Conservation (phyloP, 2,888 invertebrate species). For the Lasioglossum zephyrum region DNA sequence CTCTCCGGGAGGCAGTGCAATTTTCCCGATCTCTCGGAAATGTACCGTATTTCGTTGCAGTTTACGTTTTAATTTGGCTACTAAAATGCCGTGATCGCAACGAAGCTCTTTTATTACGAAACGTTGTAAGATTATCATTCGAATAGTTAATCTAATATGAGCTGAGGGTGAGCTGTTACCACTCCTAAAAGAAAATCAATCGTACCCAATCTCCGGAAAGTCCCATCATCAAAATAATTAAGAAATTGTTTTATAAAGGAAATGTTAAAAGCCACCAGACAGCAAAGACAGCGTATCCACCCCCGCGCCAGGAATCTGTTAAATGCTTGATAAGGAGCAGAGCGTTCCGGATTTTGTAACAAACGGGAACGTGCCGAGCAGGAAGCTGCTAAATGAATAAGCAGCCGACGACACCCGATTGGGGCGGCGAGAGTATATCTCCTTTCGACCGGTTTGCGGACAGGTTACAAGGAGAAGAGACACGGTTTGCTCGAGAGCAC, state of each 20-base stretch:
- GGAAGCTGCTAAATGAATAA: slow-evolving; percentile 32
- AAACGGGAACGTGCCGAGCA: slow-evolving; percentile 29
- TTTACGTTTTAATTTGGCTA: not conserved
- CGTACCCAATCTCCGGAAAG: not conserved
- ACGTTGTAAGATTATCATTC: not conserved
- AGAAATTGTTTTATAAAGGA: not conserved
- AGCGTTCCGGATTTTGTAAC: not conserved
- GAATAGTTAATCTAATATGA: not conserved
- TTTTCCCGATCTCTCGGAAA: not conserved
- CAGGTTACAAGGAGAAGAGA: slow-evolving; percentile 48
- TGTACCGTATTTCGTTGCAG: not conserved
- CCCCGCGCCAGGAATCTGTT: not conserved
- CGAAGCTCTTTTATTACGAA: too few species aligned
- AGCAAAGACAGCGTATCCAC: not conserved
- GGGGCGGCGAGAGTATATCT: slow-evolving; percentile 29
- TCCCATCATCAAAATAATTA: not conserved
- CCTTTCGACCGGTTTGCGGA: slow-evolving; percentile 47
- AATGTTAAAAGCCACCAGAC: not conserved
- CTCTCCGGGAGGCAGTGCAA: not conserved
- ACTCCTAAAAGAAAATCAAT: not conserved
- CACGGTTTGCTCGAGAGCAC: slow-evolving; percentile 16
- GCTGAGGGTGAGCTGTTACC: not conserved
- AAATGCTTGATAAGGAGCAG: not conserved
- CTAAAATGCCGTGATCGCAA: not conserved
- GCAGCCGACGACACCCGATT: slow-evolving; percentile 31